Conservation (phyloP, 2,888 invertebrate species). For the Ditylenchus weischeri region DNA sequence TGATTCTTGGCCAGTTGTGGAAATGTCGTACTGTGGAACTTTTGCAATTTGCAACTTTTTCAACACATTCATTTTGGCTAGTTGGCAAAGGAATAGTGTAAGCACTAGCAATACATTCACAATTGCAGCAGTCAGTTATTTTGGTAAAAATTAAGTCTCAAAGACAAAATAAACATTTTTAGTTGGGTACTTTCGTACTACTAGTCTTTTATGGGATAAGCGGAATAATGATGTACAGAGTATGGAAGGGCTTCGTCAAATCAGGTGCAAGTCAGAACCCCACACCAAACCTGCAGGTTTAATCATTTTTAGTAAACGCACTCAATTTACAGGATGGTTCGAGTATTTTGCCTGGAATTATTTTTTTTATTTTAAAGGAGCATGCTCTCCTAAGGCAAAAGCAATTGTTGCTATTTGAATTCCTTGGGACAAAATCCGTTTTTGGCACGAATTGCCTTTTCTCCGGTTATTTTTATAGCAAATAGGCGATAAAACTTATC, state of each 20-base stretch:
- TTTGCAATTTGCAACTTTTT: slow-evolving; percentile 24
- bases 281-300: slow-evolving; percentile 26
- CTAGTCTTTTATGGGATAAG: slow-evolving; percentile 27
- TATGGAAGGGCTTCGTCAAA: slow-evolving; percentile 39
- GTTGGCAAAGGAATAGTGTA: slow-evolving; percentile 24
- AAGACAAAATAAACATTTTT: neutral
- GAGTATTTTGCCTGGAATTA: no score
- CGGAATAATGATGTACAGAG: slow-evolving; percentile 39
- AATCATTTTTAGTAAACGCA: no score
- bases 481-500: no score
- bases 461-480: no score
- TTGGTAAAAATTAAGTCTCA: neutral
- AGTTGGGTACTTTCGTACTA: slow-evolving; percentile 29
- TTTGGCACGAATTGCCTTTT: no score
- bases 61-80: slow-evolving; percentile 31
- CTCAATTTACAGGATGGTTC: no score
- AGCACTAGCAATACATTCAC: slow-evolving; percentile 19
- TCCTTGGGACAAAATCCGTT: no score
- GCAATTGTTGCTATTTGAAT: no score
- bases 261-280: slow-evolving; percentile 37
- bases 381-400: no score
- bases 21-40: slow-evolving; percentile 32
- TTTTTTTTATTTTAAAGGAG: no score
- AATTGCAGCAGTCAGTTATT: slow-evolving; percentile 34
- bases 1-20: slow-evolving; percentile 36